A percentile compares a stretch with the other conserved stretches of the same genome.
phyloP scores from a whole-genome alignment of 2,797 vertebrate species.

The Cynodonichthys magdalenae region DNA sequence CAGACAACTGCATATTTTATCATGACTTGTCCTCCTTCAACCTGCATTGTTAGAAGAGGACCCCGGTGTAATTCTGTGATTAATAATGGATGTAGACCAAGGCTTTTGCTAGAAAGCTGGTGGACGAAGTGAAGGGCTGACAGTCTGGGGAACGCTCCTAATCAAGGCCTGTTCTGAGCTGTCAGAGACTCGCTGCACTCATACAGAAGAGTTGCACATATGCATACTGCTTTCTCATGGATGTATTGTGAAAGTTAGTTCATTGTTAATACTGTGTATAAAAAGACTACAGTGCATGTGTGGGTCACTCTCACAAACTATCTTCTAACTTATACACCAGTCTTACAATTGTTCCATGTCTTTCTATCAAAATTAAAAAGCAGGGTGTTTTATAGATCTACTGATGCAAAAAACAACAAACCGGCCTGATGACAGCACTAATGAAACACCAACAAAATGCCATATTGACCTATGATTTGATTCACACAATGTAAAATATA shows the following conservation, averaged over 20 bases:
- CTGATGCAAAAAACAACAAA: too few species aligned
- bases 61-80: conserved; percentile 59
- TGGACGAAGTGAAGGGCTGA: conserved; percentile 52
- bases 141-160: conserved; percentile 55
- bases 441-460: too few species aligned
- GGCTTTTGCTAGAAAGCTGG: conserved; percentile 25
- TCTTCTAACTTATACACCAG: neutral
- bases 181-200: conserved; percentile 29
- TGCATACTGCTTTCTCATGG: neutral
- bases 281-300: conserved; percentile 3
- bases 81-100: conserved; percentile 72
- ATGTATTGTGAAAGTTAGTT: neutral
- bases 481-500: too few species aligned
- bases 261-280: conserved; percentile 2
- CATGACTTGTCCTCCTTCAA: conserved; percentile 48
- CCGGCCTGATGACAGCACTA: too few species aligned
- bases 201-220: conserved; percentile 20
- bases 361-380: too few species aligned
- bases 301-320: conserved; percentile 1
- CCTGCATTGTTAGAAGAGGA: conserved; percentile 41
- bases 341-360: too few species aligned
- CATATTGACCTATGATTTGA: too few species aligned
- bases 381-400: too few species aligned
- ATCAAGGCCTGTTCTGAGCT: conserved; percentile 62
- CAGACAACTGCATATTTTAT: conserved; percentile 68